Base-by-base conservation (phyloP, 2,888 invertebrate species). In the Drosophila setosimentum region DNA sequence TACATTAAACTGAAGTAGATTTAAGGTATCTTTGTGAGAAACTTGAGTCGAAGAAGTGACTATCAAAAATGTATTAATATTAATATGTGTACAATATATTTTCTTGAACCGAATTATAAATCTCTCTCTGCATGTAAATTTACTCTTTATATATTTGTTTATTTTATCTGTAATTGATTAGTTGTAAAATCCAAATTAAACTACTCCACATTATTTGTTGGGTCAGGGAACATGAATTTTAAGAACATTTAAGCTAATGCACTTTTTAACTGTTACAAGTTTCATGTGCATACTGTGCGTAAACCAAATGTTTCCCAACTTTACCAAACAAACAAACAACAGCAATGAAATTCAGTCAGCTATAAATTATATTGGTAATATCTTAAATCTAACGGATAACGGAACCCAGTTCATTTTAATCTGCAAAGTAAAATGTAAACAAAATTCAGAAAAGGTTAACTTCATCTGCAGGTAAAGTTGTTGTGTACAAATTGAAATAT, bases 401-500 rank as follows among this genome's bases (percentile, higher is more conserved):
- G 8, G n/a, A n/a, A n/a, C n/a, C 3, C 55, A 40, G n/a, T 68
- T 59, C 8, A 24, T 32, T 54, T 59, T 53, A 37, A 33, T 16
- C 37, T 16, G 7, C 7, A 37, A 58, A 51, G 40, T 68, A 33
- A 18, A 45, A 16, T 37, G 53, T 40, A 48, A 67, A 54, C n/a
- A 29, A 69, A 53, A 13, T 10, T 32, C 29, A 45, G 35, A 42
- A 45, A 37, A 29, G 37, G 27, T 53, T 16, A 24, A 45, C 29
- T 57, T 24, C 18, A 21, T 6, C 29, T 57, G 21, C 21, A 10
- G 18, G n/a, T 27, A 48, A 66, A 66, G 33, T 66, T 59, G 35
- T 10, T 48, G 45, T 50, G 45, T 35, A 30, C 13, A 50, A 60
- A 69, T 49, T 42, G 58, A 60, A 42, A 49, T 53, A 21, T 68